These are phyloP conservation scores for Drosophila sp. DNA, from an alignment of 1,140 invertebrate species.

Conservation along the genomic window DNA sequence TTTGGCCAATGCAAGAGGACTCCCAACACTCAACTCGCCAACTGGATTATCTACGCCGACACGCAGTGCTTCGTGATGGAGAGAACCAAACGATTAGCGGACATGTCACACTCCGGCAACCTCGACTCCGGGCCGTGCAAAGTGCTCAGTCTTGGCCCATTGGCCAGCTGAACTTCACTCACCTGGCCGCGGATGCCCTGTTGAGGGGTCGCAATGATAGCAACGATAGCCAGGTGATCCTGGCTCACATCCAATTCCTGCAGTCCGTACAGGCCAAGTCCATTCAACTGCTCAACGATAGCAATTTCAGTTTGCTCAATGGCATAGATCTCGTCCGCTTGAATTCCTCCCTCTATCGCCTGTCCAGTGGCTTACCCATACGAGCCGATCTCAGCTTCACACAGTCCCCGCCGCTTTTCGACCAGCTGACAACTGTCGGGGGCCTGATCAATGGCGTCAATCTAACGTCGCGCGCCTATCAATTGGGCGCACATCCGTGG, in stretches of 20 bases:
- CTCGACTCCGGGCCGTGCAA: background rate
- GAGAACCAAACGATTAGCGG: slow-evolving; percentile 56
- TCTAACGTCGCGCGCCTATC: slow-evolving; percentile 20
- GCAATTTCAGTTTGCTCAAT: slow-evolving; percentile 48
- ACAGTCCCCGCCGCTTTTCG: slow-evolving; percentile 19
- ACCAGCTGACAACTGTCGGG: slow-evolving; percentile 29
- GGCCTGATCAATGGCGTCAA: slow-evolving; percentile 47
- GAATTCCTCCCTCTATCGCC: slow-evolving; percentile 68
- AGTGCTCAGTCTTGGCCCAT: slow-evolving; percentile 16
- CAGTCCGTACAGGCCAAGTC: background rate
- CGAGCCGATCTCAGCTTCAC: slow-evolving; percentile 47
- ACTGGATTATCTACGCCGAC: slow-evolving; percentile 60
- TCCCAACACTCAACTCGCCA: background rate
- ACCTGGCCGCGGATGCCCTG: slow-evolving; percentile 56
- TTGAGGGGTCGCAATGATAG: slow-evolving; percentile 18
- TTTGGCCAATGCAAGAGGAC: slow-evolving; percentile 31
- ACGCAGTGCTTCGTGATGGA: slow-evolving; percentile 51
- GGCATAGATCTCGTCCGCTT: slow-evolving; percentile 57
- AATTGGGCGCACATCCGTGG: slow-evolving; percentile 29
- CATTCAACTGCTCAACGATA: slow-evolving; percentile 22
- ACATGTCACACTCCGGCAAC: slow-evolving; percentile 48
- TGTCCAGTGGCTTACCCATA: slow-evolving; percentile 52
- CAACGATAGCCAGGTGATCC: slow-evolving; percentile 33
- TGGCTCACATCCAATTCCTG: slow-evolving; percentile 27
- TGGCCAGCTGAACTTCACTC: slow-evolving; percentile 47